Evolutionary conservation across 2,888 invertebrate species (phyloP), one percentile per base, ranked within the genome.

Genomic region (Magallana nippona): DNA sequence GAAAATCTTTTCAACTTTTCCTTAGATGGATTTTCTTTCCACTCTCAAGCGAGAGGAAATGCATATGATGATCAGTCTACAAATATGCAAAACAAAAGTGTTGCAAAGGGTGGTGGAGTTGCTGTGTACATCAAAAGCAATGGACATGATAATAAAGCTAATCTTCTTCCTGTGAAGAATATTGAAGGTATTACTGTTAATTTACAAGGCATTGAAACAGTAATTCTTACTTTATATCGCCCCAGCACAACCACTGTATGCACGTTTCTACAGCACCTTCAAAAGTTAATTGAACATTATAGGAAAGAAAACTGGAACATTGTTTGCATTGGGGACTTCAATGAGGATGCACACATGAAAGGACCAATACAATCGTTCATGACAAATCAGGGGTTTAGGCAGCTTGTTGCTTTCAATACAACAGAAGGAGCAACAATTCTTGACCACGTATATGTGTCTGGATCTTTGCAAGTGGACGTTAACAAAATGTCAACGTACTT

Each of bases 401-500:
- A 83, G 44, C n/a, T 57, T 58, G 79, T 83, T 13, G 1, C 22
- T n/a, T 27, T 57, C 15, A 55, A 15, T n/a, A 83, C 83, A 13
- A 83, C 83, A 57, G 79, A 79, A 79, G 60, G 79, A 13, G 58
- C 27, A 58, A 60, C 83, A 22, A n/a, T 79, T 17, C 55, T 83
- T 5, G 83, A 83, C 55, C 83, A 83, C 79, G 79, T 83, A 17
- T 83, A 79, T 83, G 44, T 44, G 1, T 58, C 58, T 3, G 79
- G 60, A 79, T 57, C 58, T n/a, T 55, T 82, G 15, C 27, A 56
- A 55, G 55, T 13, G 2, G n/a, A 19, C 3, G n/a, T 78, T n/a
- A 27, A 44, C 8, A 15, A 55, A 71, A 10, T 78, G 11, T 55
- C 82, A 0, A 56, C 77, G 2, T 83, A 83, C 44, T 83, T 60